These are phyloP conservation scores for Forbesichthys papilliferus DNA, from an alignment of 2,113 vertebrate genomes.

Conservation along the genomic window DNA sequence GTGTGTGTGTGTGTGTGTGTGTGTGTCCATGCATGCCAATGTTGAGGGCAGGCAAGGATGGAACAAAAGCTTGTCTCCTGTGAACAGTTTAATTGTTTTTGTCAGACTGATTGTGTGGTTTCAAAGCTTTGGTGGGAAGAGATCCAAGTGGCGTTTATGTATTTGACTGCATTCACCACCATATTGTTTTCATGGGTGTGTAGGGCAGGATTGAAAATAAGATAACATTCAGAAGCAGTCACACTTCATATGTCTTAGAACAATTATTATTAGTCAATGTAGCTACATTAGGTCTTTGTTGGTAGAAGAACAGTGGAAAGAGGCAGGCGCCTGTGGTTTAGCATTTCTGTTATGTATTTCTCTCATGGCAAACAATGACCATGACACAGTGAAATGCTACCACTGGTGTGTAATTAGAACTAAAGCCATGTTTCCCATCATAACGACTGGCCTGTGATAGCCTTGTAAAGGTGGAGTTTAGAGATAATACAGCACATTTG, in stretches of 20 bases:
- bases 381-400: too few species aligned
- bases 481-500: too few species aligned
- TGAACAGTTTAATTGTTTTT: constrained; percentile 41
- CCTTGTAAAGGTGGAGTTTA: too few species aligned
- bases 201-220: constrained; percentile 38
- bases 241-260: constrained; percentile 13
- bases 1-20: constrained; percentile 20
- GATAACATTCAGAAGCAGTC: constrained; percentile 32
- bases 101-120: constrained; percentile 27
- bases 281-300: too few species aligned
- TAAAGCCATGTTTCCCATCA: too few species aligned
- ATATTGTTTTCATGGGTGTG: constrained; percentile 15
- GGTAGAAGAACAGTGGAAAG: too few species aligned
- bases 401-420: too few species aligned
- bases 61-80: constrained; percentile 41
- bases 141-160: constrained; percentile 25
- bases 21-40: constrained; percentile 5
- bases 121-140: neutral
- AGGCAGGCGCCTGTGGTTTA: too few species aligned
- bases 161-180: constrained; percentile 24
- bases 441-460: too few species aligned
- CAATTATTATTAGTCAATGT: constrained; percentile 1
- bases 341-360: too few species aligned
- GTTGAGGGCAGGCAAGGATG: neutral
- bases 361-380: too few species aligned